Base-by-base conservation (phyloP, 2,888 invertebrate species). In the Hypercompe scribonia region DNA sequence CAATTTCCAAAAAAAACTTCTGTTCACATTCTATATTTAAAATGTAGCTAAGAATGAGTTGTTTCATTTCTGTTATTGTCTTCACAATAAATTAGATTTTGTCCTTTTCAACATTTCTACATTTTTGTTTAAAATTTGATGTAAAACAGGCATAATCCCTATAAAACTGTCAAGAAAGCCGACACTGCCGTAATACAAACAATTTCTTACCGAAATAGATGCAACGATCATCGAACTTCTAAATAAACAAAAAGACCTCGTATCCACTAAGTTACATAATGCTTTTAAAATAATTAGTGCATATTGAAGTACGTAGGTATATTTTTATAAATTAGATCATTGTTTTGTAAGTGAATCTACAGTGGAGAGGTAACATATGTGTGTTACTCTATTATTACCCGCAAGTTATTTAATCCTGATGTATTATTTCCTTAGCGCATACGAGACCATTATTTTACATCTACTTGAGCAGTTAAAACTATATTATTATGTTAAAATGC, bases 121-220 rank as follows among this genome's bases (percentile, higher is more conserved):
- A 65, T 0, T 68, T 46, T 58, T 42, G 15, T 24, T n/a, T 5
- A 39, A 13, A 28, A 8, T 33, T 46, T 34, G 72, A 21, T 77
- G 79, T 78, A 77, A 81, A 78, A 66, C 50, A 63, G 72, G 70
- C 65, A 72, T 76, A 75, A 78, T 73, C 79, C 78, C 68, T 73
- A 63, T 74, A 42, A 75, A 80, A 85, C 70, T 71, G 70, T 72
- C 69, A 68, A 73, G 73, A 73, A 68, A 79, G 88, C 88, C 90
- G 88, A 90, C 83, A 79, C 78, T 80, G 90, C 86, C 94, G 94
- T 93, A 82, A 86, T 90, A 93, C 94, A 92, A 91, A 88, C 94
- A 90, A 93, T 95, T 95, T 95, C 94, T 77, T 85, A 80, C 75
- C 83, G 92, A 95, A 95, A 95, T 90, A 92, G 93, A 90, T 92